Percentiles rank a stretch among this genome's conserved stretches.
Evolutionary conservation across 2,113 vertebrate species (phyloP).

Genomic region (Phasianus colchicus): DNA sequence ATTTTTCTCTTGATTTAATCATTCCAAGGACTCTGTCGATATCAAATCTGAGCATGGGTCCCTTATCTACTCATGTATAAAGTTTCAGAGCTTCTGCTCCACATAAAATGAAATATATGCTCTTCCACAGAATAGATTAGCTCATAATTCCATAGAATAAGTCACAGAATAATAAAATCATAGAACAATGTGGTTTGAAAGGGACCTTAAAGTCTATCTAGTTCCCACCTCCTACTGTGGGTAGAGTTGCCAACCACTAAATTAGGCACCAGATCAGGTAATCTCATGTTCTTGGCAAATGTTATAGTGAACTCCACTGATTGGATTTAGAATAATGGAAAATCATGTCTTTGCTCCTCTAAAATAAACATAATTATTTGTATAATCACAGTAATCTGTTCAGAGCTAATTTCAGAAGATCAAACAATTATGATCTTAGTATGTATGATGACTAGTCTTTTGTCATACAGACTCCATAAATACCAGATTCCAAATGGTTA

Average conservation of each 20-base stretch:
- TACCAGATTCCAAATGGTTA: background rate
- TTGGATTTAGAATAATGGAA: background rate
- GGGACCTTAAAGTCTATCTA: background rate
- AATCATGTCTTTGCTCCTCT: background rate
- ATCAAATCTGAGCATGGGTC: accelerated
- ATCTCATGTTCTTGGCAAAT: background rate
- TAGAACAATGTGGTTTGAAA: background rate
- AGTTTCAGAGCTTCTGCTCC: background rate
- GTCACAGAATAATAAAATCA: too few species aligned
- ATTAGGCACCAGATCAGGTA: background rate
- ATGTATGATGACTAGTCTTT: background rate
- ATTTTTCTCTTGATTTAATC: conserved; percentile 16
- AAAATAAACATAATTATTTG: background rate
- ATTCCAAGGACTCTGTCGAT: background rate
- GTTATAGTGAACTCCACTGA: background rate
- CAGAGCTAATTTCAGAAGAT: background rate
- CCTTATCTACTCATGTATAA: background rate
- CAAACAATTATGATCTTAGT: background rate
- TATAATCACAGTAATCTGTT: background rate
- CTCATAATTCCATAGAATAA: background rate
- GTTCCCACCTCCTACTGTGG: background rate
- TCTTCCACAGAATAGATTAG: background rate
- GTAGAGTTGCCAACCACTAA: background rate
- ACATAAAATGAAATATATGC: background rate
- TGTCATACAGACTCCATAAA: background rate